Evolutionary conservation across 2,888 invertebrate genomes (phyloP).

Genomic region (Dasysyrphus albostriatus): DNA sequence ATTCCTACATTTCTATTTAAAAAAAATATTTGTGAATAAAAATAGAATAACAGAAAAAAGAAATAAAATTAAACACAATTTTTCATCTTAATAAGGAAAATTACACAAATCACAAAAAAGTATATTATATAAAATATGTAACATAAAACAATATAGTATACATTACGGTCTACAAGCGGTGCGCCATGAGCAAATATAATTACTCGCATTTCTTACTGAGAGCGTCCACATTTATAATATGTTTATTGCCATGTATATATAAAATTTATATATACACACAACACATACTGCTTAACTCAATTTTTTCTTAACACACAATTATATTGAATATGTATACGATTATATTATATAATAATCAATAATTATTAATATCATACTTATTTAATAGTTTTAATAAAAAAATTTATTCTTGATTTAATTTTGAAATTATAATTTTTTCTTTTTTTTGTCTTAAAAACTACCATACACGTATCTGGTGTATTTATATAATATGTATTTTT

Average conservation of each 20-base stretch:
- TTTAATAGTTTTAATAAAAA: conserved; percentile 56
- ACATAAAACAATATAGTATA: conserved; percentile 66
- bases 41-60: conserved; percentile 70
- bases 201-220: conserved; percentile 28
- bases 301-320: conserved; percentile 54
- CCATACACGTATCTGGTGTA: conserved; percentile 43
- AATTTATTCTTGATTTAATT: conserved; percentile 26
- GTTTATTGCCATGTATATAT: conserved; percentile 21
- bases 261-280: conserved; percentile 24
- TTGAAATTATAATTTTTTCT: conserved; percentile 38
- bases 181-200: conserved; percentile 42
- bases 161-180: conserved; percentile 66
- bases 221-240: conserved; percentile 35
- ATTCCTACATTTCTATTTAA: conserved; percentile 63
- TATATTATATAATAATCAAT: conserved; percentile 41
- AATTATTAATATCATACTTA: conserved; percentile 59
- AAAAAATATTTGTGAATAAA: conserved; percentile 67
- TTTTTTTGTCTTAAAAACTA: conserved; percentile 19
- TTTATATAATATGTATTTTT: not conserved
- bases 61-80: conserved; percentile 52
- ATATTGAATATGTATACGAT: conserved; percentile 64
- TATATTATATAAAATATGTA: conserved; percentile 41
- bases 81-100: conserved; percentile 61
- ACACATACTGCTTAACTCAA: conserved; percentile 42
- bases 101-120: conserved; percentile 66